A percentile compares a stretch with the other conserved stretches of the same genome.
phyloP scores from a whole-genome alignment of 2,888 invertebrate species.

The Empis stercorea region DNA sequence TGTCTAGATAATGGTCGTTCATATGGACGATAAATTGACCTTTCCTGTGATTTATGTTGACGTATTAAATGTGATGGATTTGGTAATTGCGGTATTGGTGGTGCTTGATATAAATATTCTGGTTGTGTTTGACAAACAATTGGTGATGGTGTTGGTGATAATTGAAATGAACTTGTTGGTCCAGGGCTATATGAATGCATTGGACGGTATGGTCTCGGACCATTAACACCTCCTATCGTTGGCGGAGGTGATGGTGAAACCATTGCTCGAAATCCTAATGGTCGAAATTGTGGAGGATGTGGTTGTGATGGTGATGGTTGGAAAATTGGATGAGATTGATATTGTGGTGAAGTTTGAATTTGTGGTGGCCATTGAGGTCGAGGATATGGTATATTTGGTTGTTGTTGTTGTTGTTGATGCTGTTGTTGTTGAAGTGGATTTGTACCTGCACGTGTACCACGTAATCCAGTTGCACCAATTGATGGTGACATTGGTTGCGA shows the following conservation, averaged over 20 bases:
- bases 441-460: slow-evolving; percentile 34
- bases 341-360: slow-evolving; percentile 34
- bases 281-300: background rate
- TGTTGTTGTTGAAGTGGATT: slow-evolving; percentile 36
- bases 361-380: slow-evolving; percentile 48
- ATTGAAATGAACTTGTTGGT: slow-evolving; percentile 31
- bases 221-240: slow-evolving; percentile 15
- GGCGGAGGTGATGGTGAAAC: slow-evolving; percentile 23
- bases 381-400: slow-evolving; percentile 44
- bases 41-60: slow-evolving; percentile 28
- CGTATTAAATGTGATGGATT: slow-evolving; percentile 28
- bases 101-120: slow-evolving; percentile 46
- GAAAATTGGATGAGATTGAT: slow-evolving; percentile 25
- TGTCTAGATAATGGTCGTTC: slow-evolving; percentile 23
- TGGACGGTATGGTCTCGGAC: slow-evolving; percentile 39
- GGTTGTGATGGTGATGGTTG: slow-evolving; percentile 26
- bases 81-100: slow-evolving; percentile 35
- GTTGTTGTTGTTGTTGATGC: no score
- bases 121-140: slow-evolving; percentile 47
- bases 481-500: slow-evolving; percentile 40
- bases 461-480: slow-evolving; percentile 33
- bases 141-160: slow-evolving; percentile 45
- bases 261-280: slow-evolving; percentile 10
- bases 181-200: slow-evolving; percentile 25
- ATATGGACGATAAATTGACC: slow-evolving; percentile 15